A percentile compares a stretch with the other conserved stretches of the same genome.
Evolutionary conservation across 2,113 vertebrate species (phyloP).

Genomic region (Colossoma macropomum): DNA sequence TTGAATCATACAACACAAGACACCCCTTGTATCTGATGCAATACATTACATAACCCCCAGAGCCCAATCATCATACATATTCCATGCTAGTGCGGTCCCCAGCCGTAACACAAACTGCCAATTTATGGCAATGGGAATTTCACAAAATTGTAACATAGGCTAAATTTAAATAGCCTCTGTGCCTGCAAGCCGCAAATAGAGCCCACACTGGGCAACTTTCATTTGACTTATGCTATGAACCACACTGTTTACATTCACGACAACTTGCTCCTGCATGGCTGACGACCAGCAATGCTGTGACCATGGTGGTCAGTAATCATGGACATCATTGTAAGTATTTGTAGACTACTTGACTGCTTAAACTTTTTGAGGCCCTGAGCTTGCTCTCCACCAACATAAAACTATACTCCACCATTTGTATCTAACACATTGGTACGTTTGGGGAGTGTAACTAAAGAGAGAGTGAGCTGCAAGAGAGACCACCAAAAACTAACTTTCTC

Average conservation of each 20-base stretch:
- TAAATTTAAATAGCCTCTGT: conserved; percentile 53
- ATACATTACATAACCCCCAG: conserved; percentile 58
- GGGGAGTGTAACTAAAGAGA: neutral
- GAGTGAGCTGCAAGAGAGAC: neutral
- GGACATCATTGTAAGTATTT: neutral
- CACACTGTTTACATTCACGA: neutral
- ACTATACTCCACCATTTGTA: neutral
- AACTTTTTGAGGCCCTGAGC: neutral
- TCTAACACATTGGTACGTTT: neutral
- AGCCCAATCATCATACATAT: conserved; percentile 51
- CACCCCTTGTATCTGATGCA: conserved; percentile 44
- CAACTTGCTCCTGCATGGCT: neutral
- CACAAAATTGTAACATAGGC: conserved; percentile 55
- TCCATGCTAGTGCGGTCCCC: conserved; percentile 41
- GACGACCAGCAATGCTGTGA: neutral
- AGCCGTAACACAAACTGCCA: conserved; percentile 46
- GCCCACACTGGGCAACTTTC: conserved; percentile 21
- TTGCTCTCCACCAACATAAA: neutral
- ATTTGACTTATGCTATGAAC: conserved; percentile 3
- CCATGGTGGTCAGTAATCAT: neutral
- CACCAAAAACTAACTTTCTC: neutral
- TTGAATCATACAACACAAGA: conserved; percentile 40
- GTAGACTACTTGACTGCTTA: neutral
- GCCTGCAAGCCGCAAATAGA: conserved; percentile 43
- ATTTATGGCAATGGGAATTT: conserved; percentile 58